Conservation (phyloP, 2,888 invertebrate genomes). For the Atethmia centrago region DNA sequence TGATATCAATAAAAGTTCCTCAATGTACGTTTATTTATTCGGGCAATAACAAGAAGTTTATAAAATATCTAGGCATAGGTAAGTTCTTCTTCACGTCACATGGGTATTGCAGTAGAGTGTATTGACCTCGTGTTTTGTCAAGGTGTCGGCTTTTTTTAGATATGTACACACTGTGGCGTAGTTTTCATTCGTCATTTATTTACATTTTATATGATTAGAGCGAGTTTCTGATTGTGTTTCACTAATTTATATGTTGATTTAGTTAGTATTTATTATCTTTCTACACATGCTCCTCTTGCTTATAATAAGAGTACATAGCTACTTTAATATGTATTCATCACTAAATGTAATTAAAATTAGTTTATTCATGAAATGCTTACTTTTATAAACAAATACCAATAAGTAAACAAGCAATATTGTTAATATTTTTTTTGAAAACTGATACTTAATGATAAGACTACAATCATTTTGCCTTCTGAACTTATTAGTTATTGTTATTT, state of each 20-base stretch:
- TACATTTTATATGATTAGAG: conserved; percentile 61
- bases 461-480: neutral
- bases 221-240: conserved; percentile 27
- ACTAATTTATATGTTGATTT: conserved; percentile 17
- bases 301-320: neutral
- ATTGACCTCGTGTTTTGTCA: conserved; percentile 91
- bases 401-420: conserved; percentile 29
- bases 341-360: neutral
- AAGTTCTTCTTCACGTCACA: conserved; percentile 84
- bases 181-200: conserved; percentile 82
- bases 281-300: conserved; percentile 1
- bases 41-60: conserved; percentile 42
- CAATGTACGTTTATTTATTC: conserved; percentile 27
- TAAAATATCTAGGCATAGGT: conserved; percentile 52
- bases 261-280: conserved; percentile 13
- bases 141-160: conserved; percentile 91
- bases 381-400: conserved; percentile 17
- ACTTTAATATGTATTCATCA: neutral
- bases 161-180: conserved; percentile 87
- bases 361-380: conserved; percentile 4
- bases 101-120: conserved; percentile 88
- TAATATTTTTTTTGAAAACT: conserved; percentile 4
- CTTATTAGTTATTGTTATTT: neutral
- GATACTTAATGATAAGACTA: neutral
- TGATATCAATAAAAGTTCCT: conserved; percentile 28